Evolutionary conservation across 1,140 invertebrate species (phyloP).

Genomic region (Sitophilus oryzae): DNA sequence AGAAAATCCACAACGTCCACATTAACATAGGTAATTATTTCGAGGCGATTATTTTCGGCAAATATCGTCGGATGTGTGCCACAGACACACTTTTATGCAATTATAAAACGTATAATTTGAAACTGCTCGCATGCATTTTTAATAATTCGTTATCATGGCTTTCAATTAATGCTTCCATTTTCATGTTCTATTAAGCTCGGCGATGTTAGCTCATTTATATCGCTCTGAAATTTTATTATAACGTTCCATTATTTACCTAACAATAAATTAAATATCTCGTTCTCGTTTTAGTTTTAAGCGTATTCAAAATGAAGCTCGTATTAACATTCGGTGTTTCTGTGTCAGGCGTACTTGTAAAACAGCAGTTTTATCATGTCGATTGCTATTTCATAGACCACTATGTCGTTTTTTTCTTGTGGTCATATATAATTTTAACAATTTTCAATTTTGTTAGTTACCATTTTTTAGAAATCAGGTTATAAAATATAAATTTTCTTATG

Average conservation of each 20-base stretch:
- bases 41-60: slow-evolving; percentile 17
- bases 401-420: too few species aligned
- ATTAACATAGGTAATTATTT: slow-evolving; percentile 10
- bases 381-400: too few species aligned
- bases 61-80: slow-evolving; percentile 18
- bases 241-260: slow-evolving; percentile 20
- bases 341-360: too few species aligned
- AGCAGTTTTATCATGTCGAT: too few species aligned
- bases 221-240: slow-evolving; percentile 10
- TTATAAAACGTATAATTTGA: slow-evolving; percentile 11
- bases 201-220: slow-evolving; percentile 19
- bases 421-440: too few species aligned
- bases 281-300: too few species aligned
- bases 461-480: neutral
- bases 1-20: slow-evolving; percentile 7
- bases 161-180: slow-evolving; percentile 21
- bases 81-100: slow-evolving; percentile 18
- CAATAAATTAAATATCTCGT: too few species aligned
- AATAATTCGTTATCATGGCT: slow-evolving; percentile 19
- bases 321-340: too few species aligned
- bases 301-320: too few species aligned
- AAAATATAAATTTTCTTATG: too few species aligned
- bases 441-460: too few species aligned
- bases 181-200: slow-evolving; percentile 24
- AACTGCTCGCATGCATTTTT: slow-evolving; percentile 11